Evolutionary conservation across 1,140 invertebrate genomes (phyloP), one percentile per base, ranked within the genome.

Genomic region (Stegodyphus dumicola): DNA sequence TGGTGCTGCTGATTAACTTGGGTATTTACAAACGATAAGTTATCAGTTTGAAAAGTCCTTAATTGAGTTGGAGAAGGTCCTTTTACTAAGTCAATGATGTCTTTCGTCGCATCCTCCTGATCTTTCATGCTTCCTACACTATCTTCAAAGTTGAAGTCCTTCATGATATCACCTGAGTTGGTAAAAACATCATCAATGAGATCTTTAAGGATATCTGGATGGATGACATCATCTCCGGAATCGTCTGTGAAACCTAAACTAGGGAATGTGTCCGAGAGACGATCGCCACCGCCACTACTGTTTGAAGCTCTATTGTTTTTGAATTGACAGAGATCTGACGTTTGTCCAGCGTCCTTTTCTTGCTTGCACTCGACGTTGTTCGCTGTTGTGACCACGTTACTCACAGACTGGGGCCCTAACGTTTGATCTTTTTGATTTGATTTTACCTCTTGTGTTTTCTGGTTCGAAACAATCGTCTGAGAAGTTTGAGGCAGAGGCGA

Each of bases 181-280:
- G 67, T 86, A 52, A 87, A 66, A 88, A 96, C 95, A 90, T 96
- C 95, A 3, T 94, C 95, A 79, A 97, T 96, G 87, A 97, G 93
- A 90, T 97, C 95, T 89, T 97, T 96, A 89, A 97, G 94, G 15
- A 95, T 93, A 87, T 95, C 94, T n/a, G 93, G 94, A 2, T 94
- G 93, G 85, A 94, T 93, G 87, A 95, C 94, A 87, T 95, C 95
- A 87, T 96, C 95, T 79, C 93, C 93, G 6, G 94, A 94, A 78
- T 96, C 95, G 88, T 96, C 95, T 49, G 96, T 94, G 77, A 95
- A 93, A 87, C 95, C 94, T 7, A 78, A 18, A 77, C 90, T 90
- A 10, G 89, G 88, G 64, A 89, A 87, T 7, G 90, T 86, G 53
- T 94, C 95, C 0, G 95, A 94, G 89, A 95, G 95, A 33, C 78